phyloP scores from a whole-genome alignment of 2,113 vertebrate genomes.

The Dipodomys ordii region DNA sequence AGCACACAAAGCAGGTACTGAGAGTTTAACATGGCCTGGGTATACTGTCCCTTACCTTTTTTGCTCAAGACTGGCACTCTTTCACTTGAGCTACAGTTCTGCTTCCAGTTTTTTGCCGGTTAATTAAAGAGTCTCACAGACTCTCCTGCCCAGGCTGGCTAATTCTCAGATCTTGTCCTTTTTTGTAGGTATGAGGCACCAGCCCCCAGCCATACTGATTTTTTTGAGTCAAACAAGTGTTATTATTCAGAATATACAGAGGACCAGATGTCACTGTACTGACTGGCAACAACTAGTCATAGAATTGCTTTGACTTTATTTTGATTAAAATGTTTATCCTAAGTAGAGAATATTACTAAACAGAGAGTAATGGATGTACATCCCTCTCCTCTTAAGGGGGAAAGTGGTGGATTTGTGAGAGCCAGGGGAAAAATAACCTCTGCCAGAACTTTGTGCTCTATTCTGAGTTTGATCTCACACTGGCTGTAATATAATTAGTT shows the following conservation, averaged over 20 bases:
- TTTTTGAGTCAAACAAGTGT: not conserved
- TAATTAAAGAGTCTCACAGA: no score
- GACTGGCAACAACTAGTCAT: not conserved
- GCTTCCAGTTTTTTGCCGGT: no score
- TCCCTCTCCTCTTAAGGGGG: not conserved
- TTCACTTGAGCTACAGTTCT: no score
- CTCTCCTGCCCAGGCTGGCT: no score
- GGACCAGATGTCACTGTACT: not conserved
- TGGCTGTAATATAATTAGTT: not conserved
- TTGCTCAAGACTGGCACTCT: no score
- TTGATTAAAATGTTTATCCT: not conserved
- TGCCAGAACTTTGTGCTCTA: not conserved
- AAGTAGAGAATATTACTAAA: not conserved
- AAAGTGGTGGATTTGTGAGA: not conserved
- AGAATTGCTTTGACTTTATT: constrained; percentile 48
- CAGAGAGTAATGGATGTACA: not conserved
- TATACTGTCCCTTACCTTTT: no score
- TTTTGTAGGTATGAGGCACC: no score
- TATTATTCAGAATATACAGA: constrained; percentile 3
- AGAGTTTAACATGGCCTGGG: no score
- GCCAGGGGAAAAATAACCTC: not conserved
- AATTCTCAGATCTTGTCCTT: no score
- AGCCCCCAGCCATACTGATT: no score
- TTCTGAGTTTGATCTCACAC: not conserved
- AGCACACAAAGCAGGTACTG: no score